Percentiles rank a stretch among this genome's conserved stretches.
Conservation (phyloP, 1,140 invertebrate species). For the Arctopsyche grandis region DNA sequence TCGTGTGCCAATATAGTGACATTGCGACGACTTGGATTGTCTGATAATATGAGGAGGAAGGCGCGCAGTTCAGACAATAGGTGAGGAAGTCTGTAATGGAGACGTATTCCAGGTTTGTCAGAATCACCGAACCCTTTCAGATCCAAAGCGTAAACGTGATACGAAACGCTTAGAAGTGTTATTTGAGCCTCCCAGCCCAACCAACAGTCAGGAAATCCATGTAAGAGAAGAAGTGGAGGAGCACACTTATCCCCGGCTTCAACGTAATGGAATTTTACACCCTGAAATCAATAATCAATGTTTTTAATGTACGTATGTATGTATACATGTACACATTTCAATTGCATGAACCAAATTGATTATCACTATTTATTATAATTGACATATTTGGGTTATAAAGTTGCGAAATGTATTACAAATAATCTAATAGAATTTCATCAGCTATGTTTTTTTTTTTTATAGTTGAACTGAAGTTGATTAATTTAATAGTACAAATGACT, state of each 20-base stretch:
- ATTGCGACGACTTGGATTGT: slow-evolving; percentile 54
- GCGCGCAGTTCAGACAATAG: slow-evolving; percentile 74
- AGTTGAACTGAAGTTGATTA: too few relatives aligned
- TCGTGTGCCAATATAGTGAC: slow-evolving; percentile 83
- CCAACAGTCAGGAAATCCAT: slow-evolving; percentile 85
- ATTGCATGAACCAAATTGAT: not conserved
- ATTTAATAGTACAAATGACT: too few relatives aligned
- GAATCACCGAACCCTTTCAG: slow-evolving; percentile 85
- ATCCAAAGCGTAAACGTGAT: slow-evolving; percentile 80
- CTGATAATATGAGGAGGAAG: slow-evolving; percentile 7
- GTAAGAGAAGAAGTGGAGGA: slow-evolving; percentile 74
- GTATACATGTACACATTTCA: not conserved
- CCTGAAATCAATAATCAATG: slow-evolving; percentile 63
- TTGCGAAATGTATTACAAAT: not conserved
- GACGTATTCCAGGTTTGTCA: slow-evolving; percentile 76
- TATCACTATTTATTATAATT: too few relatives aligned
- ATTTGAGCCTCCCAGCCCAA: slow-evolving; percentile 76
- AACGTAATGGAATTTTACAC: slow-evolving; percentile 81
- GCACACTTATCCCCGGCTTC: slow-evolving; percentile 70
- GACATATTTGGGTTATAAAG: not conserved
- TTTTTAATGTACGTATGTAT: slow-evolving; percentile 9
- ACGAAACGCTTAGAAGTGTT: slow-evolving; percentile 30
- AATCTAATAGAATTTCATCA: not conserved
- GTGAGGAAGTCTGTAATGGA: slow-evolving; percentile 72
- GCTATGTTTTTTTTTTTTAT: too few relatives aligned